Percentiles rank a stretch among this genome's conserved stretches.
Evolutionary conservation across 2,888 invertebrate species (phyloP).

Genomic region (Cephalotes varians): DNA sequence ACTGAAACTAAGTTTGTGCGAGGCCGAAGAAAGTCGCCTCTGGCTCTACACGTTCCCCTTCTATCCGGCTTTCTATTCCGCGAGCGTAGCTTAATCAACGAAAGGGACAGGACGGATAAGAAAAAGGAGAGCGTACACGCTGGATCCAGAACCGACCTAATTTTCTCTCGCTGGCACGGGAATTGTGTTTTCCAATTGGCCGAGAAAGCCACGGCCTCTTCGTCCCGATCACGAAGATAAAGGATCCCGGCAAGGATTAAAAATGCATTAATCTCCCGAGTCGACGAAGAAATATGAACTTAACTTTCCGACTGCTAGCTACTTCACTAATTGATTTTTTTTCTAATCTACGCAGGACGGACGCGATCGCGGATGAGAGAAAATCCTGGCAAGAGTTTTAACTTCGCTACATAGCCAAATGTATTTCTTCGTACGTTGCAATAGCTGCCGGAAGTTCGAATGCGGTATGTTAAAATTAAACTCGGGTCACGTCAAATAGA

Average conservation of each 20-base stretch:
- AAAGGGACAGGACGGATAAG: conserved; percentile 38
- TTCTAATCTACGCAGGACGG: not conserved
- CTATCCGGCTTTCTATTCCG: conserved; percentile 45
- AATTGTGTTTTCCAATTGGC: conserved; percentile 50
- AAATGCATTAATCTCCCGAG: conserved; percentile 27
- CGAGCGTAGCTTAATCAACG: conserved; percentile 56
- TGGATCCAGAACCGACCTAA: conserved; percentile 55
- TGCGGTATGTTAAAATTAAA: conserved; percentile 37
- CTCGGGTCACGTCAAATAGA: conserved; percentile 21
- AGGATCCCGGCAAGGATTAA: conserved; percentile 2
- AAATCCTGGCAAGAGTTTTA: conserved; percentile 11
- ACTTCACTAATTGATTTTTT: conserved; percentile 1
- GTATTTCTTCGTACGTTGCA: not conserved
- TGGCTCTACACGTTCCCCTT: conserved; percentile 16
- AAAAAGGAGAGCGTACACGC: conserved; percentile 32
- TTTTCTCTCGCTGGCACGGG: conserved; percentile 25
- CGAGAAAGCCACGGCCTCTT: not conserved
- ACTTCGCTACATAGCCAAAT: not conserved
- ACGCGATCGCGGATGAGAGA: not conserved
- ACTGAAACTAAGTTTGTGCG: conserved; percentile 22
- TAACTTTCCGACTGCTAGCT: not conserved
- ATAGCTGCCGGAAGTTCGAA: conserved; percentile 13
- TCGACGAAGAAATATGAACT: not conserved
- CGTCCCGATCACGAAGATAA: conserved; percentile 12
- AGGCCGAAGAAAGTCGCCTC: conserved; percentile 16